Base-by-base conservation (phyloP, 2,797 vertebrate species). In the Hypotaenidia philippensis region DNA sequence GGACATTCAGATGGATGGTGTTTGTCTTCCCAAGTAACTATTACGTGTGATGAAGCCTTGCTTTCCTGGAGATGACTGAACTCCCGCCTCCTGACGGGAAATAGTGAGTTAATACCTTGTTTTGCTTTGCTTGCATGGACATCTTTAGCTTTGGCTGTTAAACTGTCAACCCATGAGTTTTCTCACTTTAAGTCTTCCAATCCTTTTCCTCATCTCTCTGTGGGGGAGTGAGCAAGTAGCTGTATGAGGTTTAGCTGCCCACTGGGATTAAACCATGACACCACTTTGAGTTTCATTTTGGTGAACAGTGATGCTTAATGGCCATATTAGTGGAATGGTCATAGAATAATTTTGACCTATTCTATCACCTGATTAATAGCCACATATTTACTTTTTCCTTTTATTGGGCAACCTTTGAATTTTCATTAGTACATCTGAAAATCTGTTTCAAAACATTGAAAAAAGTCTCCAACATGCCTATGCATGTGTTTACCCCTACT, bases 31-130 rank as follows among this genome's bases (percentile, higher is more conserved):
- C 16, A 20, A 32, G 18, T 27, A 14, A 32, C 31, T 2, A 1
- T 55, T 26, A 44, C 2, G 4, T 5, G 3, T 55, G 38, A 44
- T 27, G 31, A 3, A 71, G 17, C 18, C 25, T 25, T 34, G 53
- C n/a, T 27, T 45, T 34, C n/a, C 40, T 27, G 52, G 70, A 26
- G 40, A 34, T 56, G 13, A 13, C 29, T 41, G 4, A 61, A 52
- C 12, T 31, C 20, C n/a, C 44, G 26, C 9, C 75, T 25, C 38
- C 21, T 0, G 1, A 14, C 45, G 38, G 26, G 49, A 44, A 53
- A 26, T 19, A 20, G 9, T 3, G 5, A 68, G 18, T 9, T 3
- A 11, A 32, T 34, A 9, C 3, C 9, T 5, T 8, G 6, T 6
- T 60, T 69, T 50, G 11, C 14, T 50, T 41, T 15, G 9, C 6